Conservation (phyloP, 2,888 invertebrate species). For the Apoda limacodes region DNA sequence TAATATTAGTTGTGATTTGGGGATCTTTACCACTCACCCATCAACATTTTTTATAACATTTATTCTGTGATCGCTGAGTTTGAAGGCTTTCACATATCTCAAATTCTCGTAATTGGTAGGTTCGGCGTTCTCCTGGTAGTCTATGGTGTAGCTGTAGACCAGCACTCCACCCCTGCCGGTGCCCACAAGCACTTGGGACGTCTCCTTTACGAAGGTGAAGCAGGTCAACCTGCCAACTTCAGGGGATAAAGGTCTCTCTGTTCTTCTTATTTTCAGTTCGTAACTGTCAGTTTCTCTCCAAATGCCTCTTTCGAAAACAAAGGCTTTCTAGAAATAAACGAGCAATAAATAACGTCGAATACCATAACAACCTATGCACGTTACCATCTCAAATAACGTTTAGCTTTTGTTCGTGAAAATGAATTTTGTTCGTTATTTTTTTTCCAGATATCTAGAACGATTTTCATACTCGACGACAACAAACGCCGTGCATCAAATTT, state of each 20-base stretch:
- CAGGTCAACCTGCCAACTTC: constrained; percentile 56
- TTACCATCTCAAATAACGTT: no score
- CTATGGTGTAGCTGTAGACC: constrained; percentile 61
- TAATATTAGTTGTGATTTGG: no score
- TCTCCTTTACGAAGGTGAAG: constrained; percentile 59
- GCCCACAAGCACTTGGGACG: constrained; percentile 59
- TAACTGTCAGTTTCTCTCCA: constrained; percentile 41
- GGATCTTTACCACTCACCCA: constrained; percentile 60
- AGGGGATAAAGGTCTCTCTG: constrained; percentile 26
- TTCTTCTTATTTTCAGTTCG: constrained; percentile 35
- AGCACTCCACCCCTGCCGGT: constrained; percentile 59
- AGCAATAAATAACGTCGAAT: background rate
- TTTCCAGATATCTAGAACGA: no score
- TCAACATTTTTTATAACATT: constrained; percentile 61
- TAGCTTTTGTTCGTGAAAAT: no score
- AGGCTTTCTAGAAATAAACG: constrained; percentile 36
- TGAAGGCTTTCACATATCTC: constrained; percentile 59
- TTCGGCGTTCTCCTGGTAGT: constrained; percentile 33
- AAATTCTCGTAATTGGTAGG: constrained; percentile 38
- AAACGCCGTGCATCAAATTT: no score
- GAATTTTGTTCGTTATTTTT: no score
- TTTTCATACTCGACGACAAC: no score
- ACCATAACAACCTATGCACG: background rate
- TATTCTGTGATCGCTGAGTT: constrained; percentile 46
- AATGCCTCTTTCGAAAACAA: constrained; percentile 40